Percentiles rank a stretch among this genome's conserved stretches.
phyloP scores from a whole-genome alignment of 2,797 vertebrate species.

The Aphelocoma californica region DNA sequence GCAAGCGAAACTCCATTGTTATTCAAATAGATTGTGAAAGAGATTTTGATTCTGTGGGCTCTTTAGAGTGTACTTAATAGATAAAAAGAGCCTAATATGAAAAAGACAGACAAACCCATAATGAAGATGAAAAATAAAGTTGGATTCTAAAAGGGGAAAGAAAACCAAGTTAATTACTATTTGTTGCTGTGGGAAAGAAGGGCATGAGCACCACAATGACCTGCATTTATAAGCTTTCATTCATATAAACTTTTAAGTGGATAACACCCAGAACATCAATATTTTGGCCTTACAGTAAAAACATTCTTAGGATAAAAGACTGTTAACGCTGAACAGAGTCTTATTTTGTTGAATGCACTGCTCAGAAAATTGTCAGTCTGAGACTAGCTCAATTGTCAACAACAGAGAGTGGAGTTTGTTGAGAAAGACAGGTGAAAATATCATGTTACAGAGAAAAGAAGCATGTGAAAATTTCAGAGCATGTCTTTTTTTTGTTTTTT shows the following conservation, averaged over 20 bases:
- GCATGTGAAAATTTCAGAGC: slow-evolving; percentile 30
- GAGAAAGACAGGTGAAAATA: slow-evolving; percentile 66
- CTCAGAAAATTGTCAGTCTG: not conserved
- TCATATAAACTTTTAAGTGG: slow-evolving; percentile 6
- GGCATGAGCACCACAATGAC: not conserved
- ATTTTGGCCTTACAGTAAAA: slow-evolving; percentile 27
- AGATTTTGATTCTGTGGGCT: not conserved
- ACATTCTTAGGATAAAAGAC: not conserved
- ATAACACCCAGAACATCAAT: slow-evolving; percentile 36
- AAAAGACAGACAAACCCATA: not conserved
- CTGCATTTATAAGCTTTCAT: slow-evolving; percentile 10
- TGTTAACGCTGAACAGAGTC: not conserved
- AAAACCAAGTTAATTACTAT: not conserved
- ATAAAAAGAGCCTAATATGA: not conserved
- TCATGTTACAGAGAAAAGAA: slow-evolving; percentile 50
- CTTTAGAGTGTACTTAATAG: not conserved
- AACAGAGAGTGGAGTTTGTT: slow-evolving; percentile 10
- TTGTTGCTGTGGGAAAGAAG: not conserved
- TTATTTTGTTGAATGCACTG: not conserved
- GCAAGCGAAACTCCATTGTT: not conserved
- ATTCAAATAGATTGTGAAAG: not conserved
- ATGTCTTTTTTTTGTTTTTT: not conserved
- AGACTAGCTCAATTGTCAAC: slow-evolving; percentile 19
- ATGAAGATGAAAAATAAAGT: not conserved
- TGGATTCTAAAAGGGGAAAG: not conserved